Evolutionary conservation across 2,888 invertebrate species (phyloP), one percentile per base, ranked within the genome.

Genomic region (Agonopterix alstromeriana): DNA sequence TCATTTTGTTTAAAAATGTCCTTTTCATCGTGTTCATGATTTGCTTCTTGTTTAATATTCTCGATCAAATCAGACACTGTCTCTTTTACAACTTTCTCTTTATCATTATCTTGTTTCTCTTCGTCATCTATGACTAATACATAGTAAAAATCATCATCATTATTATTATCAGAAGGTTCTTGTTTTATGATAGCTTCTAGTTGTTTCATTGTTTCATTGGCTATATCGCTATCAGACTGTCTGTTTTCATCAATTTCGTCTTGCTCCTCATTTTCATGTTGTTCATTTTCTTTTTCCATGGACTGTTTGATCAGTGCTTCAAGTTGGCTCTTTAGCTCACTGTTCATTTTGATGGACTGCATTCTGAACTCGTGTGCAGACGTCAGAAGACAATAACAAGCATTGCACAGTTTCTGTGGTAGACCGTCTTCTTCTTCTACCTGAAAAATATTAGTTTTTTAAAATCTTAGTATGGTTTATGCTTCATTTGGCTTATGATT

Each of bases 111-210:
- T 53, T 77, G 71, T 50, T 52, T 53, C 9, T 63, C 57, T 4
- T 73, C 71, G 46, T 85, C 80, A 61, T 88, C 82, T 52, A 89
- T 85, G 2, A 89, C 87, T 14, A 89, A 70, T 2, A 89, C 87
- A 60, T 88, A 88, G 50, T 87, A 89, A 46, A 63, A 83, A 57
- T 89, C 88, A 68, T 89, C 89, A 57, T 88, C 88, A 60, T 76
- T 80, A 57, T 88, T 88, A 60, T 76, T 80, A 43, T 88, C 88
- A 36, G 57, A 67, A 1, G 84, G 84, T 60, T 88, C 88, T 42
- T 67, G 56, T 60, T 87, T 88, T 7, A 88, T 84, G 3, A 84
- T 75, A 45, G 76, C 66, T 53, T 85, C 76, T 7, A 87, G 61
- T 61, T 86, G 82, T 59, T 82, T 86, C 44, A 81, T 63, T 0